A percentile compares a stretch with the other conserved stretches of the same genome.
Evolutionary conservation across 2,797 vertebrate species (phyloP).

Genomic region (Allobates femoralis): DNA sequence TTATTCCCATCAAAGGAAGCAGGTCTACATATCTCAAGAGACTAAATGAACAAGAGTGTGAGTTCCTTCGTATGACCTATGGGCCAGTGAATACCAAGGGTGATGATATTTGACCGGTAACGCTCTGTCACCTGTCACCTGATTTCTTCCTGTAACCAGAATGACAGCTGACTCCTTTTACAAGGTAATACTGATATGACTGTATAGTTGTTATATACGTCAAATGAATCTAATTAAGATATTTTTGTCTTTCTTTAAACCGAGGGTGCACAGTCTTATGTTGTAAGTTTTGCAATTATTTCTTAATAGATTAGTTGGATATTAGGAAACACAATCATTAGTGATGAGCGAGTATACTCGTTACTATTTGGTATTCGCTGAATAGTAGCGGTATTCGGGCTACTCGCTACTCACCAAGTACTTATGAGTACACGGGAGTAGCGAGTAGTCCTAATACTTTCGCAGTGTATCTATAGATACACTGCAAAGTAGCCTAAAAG

Average conservation of each 20-base stretch:
- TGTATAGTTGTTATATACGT: neutral
- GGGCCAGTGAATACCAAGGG: slow-evolving; percentile 46
- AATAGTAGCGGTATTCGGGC: no score
- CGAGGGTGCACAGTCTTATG: neutral
- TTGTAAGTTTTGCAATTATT: neutral
- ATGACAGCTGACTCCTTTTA: slow-evolving; percentile 36
- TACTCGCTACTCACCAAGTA: no score
- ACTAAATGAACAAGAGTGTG: slow-evolving; percentile 37
- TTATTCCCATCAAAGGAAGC: slow-evolving; percentile 31
- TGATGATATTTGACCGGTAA: slow-evolving; percentile 42
- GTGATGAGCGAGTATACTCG: no score
- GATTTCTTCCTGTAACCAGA: slow-evolving; percentile 48
- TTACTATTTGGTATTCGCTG: no score
- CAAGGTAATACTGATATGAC: slow-evolving; percentile 10
- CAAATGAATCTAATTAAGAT: slow-evolving; percentile 21
- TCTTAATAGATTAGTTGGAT: no score
- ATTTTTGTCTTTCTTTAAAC: neutral
- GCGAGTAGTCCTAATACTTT: no score
- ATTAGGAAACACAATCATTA: no score
- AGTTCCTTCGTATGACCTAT: slow-evolving; percentile 48
- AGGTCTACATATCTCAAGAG: slow-evolving; percentile 27
- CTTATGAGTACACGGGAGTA: no score
- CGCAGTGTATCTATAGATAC: no score
- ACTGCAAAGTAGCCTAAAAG: no score
- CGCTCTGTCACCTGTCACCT: slow-evolving; percentile 47